Conservation (phyloP, 2,888 invertebrate species). For the Heliconius hortense region DNA sequence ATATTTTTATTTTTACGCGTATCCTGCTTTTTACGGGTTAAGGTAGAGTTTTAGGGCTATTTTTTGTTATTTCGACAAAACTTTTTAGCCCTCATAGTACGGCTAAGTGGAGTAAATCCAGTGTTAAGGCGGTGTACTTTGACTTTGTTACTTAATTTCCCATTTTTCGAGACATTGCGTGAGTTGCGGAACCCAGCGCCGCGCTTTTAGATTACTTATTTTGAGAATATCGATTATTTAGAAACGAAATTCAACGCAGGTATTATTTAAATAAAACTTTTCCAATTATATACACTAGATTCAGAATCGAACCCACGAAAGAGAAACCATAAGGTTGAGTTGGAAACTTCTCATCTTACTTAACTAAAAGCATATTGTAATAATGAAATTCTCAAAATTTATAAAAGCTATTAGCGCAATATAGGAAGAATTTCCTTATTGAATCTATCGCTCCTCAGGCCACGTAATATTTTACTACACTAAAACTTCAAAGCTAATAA, state of each 20-base stretch:
- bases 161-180: background rate
- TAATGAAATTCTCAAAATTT: conserved; percentile 24
- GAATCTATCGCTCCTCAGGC: conserved; percentile 24
- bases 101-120: too few species aligned
- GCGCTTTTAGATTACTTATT: background rate
- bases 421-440: conserved; percentile 29
- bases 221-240: too few species aligned
- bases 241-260: background rate
- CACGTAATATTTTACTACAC: background rate
- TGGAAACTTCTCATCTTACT: background rate
- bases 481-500: background rate
- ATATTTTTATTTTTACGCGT: background rate
- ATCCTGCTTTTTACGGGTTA: background rate
- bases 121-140: too few species aligned
- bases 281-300: background rate
- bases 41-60: too few species aligned
- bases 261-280: background rate
- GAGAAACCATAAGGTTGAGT: too few species aligned
- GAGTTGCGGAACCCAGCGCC: background rate
- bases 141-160: too few species aligned
- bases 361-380: conserved; percentile 8
- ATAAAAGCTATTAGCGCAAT: conserved; percentile 27
- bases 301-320: background rate
- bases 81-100: background rate
- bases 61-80: background rate